These are phyloP conservation scores for Teleogryllus occipitalis DNA, from an alignment of 1,140 invertebrate species.

Conservation along the genomic window DNA sequence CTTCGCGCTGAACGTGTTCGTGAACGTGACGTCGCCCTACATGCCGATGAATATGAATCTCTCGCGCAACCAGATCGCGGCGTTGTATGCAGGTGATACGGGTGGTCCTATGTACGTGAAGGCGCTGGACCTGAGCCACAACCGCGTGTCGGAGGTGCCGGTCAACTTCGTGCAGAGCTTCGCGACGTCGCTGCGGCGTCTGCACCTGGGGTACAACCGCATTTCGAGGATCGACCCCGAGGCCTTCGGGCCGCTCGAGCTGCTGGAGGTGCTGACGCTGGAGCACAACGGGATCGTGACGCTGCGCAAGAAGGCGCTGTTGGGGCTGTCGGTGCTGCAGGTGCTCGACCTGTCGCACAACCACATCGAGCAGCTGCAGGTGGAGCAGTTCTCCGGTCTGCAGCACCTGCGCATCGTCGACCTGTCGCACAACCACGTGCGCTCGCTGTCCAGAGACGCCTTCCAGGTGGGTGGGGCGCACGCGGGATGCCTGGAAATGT, in stretches of 20 bases:
- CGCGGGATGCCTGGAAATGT: no score
- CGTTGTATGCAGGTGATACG: constrained; percentile 47
- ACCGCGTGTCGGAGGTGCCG: constrained; percentile 55
- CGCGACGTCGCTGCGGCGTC: constrained; percentile 50
- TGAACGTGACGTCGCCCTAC: constrained; percentile 50
- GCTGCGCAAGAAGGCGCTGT: constrained; percentile 65
- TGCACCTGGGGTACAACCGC: constrained; percentile 65
- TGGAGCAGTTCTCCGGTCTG: constrained; percentile 74
- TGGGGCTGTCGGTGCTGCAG: constrained; percentile 61
- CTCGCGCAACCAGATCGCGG: constrained; percentile 55
- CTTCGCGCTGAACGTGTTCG: constrained; percentile 56
- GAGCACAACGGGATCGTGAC: constrained; percentile 62
- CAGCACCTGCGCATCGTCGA: constrained; percentile 65
- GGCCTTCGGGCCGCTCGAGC: constrained; percentile 56
- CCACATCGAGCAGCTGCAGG: constrained; percentile 61
- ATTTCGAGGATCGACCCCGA: constrained; percentile 59
- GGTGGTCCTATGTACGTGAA: constrained; percentile 45
- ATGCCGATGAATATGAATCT: constrained; percentile 56
- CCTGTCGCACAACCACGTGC: constrained; percentile 65
- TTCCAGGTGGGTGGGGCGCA: constrained; percentile 47
- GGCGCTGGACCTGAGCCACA: constrained; percentile 61
- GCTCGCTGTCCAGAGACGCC: constrained; percentile 65
- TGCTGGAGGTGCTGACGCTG: constrained; percentile 64
- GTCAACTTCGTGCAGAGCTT: constrained; percentile 51
- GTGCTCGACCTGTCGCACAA: constrained; percentile 73